Conservation (phyloP, 2,797 vertebrate species). For the Phalloptychus januarius region DNA sequence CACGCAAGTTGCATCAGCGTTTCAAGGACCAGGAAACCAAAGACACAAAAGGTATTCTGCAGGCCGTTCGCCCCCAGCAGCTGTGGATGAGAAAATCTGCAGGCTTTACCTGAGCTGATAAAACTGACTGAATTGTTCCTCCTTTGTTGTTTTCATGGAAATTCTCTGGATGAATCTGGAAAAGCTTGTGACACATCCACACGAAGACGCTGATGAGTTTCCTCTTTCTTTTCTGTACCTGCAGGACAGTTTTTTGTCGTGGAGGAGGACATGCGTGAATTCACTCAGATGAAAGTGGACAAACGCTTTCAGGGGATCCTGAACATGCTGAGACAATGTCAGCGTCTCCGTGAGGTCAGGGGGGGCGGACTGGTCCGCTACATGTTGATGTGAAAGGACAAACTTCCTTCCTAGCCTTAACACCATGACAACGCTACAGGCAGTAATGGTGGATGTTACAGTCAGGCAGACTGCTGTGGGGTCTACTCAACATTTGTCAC, state of each 20-base stretch:
- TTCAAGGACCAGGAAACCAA: conserved; percentile 89
- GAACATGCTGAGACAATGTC: conserved; percentile 91
- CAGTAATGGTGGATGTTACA: not conserved
- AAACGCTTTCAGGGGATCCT: conserved; percentile 88
- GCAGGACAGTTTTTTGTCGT: conserved; percentile 91
- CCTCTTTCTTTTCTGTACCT: conserved; percentile 21
- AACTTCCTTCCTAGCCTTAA: too few relatives aligned
- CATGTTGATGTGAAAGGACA: conserved; percentile 71
- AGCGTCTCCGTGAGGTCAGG: conserved; percentile 84
- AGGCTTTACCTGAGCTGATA: not conserved
- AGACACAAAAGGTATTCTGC: conserved; percentile 84
- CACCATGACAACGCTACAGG: not conserved
- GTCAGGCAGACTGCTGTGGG: not conserved
- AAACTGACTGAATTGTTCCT: not conserved
- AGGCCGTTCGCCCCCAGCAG: not conserved
- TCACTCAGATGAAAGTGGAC: conserved; percentile 85
- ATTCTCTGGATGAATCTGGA: not conserved
- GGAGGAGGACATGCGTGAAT: conserved; percentile 88
- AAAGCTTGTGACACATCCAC: not conserved
- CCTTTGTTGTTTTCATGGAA: not conserved
- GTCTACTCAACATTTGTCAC: not conserved
- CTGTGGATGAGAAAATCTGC: not conserved
- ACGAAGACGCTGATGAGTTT: not conserved
- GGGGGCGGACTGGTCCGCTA: conserved; percentile 83
- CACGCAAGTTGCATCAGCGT: conserved; percentile 82